Percentiles rank a stretch among this genome's conserved stretches.
phyloP scores from a whole-genome alignment of 2,797 vertebrate species.

The Bryconaethiops microstoma region DNA sequence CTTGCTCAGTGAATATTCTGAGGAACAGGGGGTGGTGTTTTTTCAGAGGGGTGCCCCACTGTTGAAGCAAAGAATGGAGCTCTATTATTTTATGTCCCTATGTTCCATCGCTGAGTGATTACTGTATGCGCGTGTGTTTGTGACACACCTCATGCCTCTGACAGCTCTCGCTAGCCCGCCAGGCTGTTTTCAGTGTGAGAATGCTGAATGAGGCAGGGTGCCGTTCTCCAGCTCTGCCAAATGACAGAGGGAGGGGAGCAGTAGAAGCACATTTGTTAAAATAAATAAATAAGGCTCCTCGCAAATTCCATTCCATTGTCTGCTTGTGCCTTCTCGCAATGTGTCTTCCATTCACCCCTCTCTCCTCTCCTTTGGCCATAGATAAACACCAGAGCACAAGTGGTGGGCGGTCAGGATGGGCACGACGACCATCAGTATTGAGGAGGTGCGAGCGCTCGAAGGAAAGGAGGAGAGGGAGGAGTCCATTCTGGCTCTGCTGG shows the following conservation, averaged over 20 bases:
- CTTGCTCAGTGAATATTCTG: neutral
- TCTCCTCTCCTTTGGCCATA: constrained; percentile 63
- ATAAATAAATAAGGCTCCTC: neutral
- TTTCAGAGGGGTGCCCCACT: constrained; percentile 32
- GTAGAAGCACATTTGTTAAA: neutral
- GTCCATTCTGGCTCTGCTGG: constrained; percentile 80
- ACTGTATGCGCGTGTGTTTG: constrained; percentile 17
- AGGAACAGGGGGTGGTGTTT: no score
- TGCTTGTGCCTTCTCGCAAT: neutral
- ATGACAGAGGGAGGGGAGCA: neutral
- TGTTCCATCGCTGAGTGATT: constrained; percentile 29
- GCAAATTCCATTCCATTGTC: constrained; percentile 27
- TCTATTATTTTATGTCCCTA: constrained; percentile 3
- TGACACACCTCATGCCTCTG: neutral
- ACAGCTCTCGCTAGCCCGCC: constrained; percentile 1
- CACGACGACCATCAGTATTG: constrained; percentile 84
- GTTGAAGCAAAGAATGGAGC: neutral
- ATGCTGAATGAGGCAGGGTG: neutral
- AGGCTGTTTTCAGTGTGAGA: neutral
- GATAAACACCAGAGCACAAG: constrained; percentile 78
- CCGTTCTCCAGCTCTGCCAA: neutral
- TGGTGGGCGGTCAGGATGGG: constrained; percentile 80
- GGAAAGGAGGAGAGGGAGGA: constrained; percentile 88
- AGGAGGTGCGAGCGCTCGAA: constrained; percentile 84
- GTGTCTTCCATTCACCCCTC: neutral